Evolutionary conservation across 2,113 vertebrate genomes (phyloP).

Genomic region (Gnathonemus echidnorhynchus): DNA sequence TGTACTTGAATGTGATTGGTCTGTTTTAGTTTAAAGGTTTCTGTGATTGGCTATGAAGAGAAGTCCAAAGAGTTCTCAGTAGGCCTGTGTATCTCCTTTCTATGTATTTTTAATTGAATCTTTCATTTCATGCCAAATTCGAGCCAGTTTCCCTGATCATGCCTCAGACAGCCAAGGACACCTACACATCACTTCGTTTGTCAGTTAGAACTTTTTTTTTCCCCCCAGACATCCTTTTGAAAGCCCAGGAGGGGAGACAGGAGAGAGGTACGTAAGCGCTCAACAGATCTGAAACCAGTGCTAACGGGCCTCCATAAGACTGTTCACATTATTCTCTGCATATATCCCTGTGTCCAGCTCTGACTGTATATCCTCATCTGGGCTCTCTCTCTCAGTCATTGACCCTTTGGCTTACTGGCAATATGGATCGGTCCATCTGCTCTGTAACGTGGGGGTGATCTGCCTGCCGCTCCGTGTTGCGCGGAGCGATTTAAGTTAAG

Average conservation of each 20-base stretch:
- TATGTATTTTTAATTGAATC: neutral
- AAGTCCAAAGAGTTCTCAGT: neutral
- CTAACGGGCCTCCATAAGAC: neutral
- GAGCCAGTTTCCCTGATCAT: neutral
- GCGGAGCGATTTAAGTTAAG: neutral
- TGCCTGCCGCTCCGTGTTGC: neutral
- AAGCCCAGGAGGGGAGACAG: slow-evolving; percentile 55
- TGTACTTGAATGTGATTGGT: neutral
- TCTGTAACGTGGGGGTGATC: neutral
- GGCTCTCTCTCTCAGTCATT: neutral
- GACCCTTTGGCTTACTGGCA: neutral
- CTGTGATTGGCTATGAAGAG: neutral
- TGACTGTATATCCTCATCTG: neutral
- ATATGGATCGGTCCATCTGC: neutral
- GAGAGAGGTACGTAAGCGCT: slow-evolving; percentile 53
- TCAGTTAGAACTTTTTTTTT: slow-evolving; percentile 9
- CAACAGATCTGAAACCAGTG: neutral
- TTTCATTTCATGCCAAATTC: neutral
- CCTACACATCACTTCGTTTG: neutral
- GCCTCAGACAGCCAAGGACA: neutral
- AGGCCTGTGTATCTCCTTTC: neutral
- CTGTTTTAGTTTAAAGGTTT: neutral
- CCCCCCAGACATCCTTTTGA: slow-evolving; percentile 59
- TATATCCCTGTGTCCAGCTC: neutral
- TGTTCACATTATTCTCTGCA: neutral